Conservation (phyloP, 2,888 invertebrate species). For the Dorcus parallelipipedus region DNA sequence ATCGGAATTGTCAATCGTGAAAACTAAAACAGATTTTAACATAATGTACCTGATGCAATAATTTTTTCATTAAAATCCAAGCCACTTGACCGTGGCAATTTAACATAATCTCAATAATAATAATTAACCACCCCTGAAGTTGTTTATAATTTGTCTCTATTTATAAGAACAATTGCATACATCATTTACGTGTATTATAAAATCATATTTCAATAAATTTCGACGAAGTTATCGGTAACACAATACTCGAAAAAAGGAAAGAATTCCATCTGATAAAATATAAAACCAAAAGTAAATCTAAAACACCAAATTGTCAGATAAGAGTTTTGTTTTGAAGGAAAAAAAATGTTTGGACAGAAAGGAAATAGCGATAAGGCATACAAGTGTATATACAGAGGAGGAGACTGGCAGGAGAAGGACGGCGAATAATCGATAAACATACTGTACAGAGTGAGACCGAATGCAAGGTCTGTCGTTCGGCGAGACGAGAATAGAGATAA, state of each 20-base stretch:
- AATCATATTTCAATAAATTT: conserved; percentile 13
- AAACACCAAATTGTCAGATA: conserved; percentile 27
- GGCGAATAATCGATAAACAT: conserved; percentile 19
- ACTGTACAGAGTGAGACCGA: conserved; percentile 2
- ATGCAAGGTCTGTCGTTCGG: conserved; percentile 4
- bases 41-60: too few relatives aligned
- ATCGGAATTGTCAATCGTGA: too few relatives aligned
- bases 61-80: too few relatives aligned
- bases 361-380: conserved; percentile 22
- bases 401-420: conserved; percentile 17
- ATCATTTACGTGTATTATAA: background rate
- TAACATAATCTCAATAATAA: too few relatives aligned
- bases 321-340: conserved; percentile 23
- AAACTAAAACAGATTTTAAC: too few relatives aligned
- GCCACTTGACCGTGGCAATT: too few relatives aligned
- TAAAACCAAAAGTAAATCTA: conserved; percentile 23
- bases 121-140: too few relatives aligned
- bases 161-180: too few relatives aligned
- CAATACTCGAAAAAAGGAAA: conserved; percentile 13
- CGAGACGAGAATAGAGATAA: conserved; percentile 17
- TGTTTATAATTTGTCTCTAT: too few relatives aligned
- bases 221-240: conserved; percentile 10
- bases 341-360: conserved; percentile 16
- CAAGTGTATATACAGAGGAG: conserved; percentile 14
- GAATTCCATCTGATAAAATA: conserved; percentile 12